A percentile compares a stretch with the other conserved stretches of the same genome.
Conservation (phyloP, 2,797 vertebrate species). For the Sebastes elongatus region DNA sequence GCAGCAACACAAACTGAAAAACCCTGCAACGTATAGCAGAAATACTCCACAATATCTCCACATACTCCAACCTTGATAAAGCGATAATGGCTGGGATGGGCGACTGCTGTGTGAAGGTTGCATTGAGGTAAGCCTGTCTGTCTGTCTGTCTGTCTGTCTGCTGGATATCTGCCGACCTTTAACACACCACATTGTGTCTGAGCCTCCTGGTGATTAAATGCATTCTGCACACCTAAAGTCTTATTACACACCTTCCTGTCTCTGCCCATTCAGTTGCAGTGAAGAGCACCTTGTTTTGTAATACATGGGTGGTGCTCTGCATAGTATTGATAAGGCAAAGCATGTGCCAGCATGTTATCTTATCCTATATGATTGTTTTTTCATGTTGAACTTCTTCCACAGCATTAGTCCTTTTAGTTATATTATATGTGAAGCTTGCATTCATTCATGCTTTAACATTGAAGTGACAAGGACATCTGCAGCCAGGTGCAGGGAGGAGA, state of each 20-base stretch:
- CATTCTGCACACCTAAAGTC: not conserved
- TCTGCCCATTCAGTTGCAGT: not conserved
- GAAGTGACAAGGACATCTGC: conserved; percentile 61
- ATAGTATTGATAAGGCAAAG: conserved; percentile 46
- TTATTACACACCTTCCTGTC: not conserved
- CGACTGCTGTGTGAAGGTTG: conserved; percentile 95
- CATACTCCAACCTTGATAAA: conserved; percentile 14
- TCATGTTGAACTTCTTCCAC: conserved; percentile 19
- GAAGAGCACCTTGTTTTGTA: conserved; percentile 27
- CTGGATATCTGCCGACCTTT: conserved; percentile 46
- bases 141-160: conserved; percentile 29
- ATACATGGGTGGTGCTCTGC: conserved; percentile 58
- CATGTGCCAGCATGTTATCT: conserved; percentile 23
- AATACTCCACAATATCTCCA: conserved; percentile 4
- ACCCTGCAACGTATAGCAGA: not conserved
- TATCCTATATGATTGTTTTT: not conserved
- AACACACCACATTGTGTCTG: conserved; percentile 66
- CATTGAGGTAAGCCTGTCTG: conserved; percentile 86
- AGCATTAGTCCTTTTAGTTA: not conserved
- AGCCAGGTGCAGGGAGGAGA: conserved; percentile 64
- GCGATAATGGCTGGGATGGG: conserved; percentile 87
- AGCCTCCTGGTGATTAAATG: conserved; percentile 11
- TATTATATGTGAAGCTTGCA: not conserved
- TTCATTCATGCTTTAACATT: conserved; percentile 4
- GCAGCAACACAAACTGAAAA: conserved; percentile 14